Base-by-base conservation (phyloP, 2,888 invertebrate species). In the Andrena haemorrhoa region DNA sequence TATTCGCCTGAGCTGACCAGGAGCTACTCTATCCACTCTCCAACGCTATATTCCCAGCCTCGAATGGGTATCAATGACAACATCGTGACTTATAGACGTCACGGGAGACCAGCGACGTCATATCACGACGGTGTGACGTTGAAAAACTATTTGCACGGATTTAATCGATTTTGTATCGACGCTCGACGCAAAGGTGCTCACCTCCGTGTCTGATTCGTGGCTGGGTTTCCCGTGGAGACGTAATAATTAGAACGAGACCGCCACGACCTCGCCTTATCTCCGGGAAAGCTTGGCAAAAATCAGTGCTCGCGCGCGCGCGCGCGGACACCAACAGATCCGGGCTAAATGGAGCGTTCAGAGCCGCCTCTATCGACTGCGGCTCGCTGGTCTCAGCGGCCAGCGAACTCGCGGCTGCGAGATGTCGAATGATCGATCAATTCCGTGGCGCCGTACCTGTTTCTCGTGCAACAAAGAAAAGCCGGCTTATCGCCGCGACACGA, bases 361-460 rank as follows among this genome's bases (percentile, higher is more conserved):
- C 20, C 66, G 77, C 47, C 66, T 79, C 41, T 58, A 26, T 49
- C 31, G 66, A 31, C 23, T 56, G 56, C 26, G 23, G 26, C 58
- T 68, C 51, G 51, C 51, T 56, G 69, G 12, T 49, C 53, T 56
- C 75, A 69, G 41, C 73, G 47, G 47, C 35, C 58, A 26, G 78
- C 76, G 68, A 72, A 80, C 84, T 79, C 63, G 76, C 70, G 29
- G 53, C 53, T 65, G 51, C 74, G 75, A 73, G 81, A 87, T 83
- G 84, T 79, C 79, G 82, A 84, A 87, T 85, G 87, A 87, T 87
- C 80, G 87, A 85, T 87, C 82, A 87, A 86, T 87, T 86, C 84
- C 69, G n/a, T 84, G 87, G 84, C 87, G 86, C 84, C 86, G 84
- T 86, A 84, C 86, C 85, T 86, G 84, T 84, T 85, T 82, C 84